These are phyloP conservation scores for Cassiopea xamachana DNA, from an alignment of 30 jellyfish, hydroid and myxozoan species.

Conservation along the genomic window DNA sequence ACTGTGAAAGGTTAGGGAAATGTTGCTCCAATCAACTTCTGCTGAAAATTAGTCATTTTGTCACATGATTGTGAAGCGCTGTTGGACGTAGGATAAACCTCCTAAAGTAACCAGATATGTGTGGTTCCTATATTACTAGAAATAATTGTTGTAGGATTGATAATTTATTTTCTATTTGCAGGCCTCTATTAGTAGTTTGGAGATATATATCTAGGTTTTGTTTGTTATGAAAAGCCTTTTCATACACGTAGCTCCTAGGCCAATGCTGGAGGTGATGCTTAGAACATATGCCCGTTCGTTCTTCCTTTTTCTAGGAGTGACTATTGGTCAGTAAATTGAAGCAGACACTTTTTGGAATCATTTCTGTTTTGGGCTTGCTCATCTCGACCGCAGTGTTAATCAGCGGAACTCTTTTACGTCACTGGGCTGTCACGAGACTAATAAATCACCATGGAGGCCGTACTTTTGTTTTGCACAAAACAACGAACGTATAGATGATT, in stretches of 20 bases:
- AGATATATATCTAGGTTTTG: not conserved
- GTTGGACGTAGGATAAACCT: not conserved
- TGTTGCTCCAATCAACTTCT: too few species aligned
- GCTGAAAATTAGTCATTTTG: too few species aligned
- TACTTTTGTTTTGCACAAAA: not conserved
- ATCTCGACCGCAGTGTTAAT: not conserved
- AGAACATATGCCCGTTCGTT: too few species aligned
- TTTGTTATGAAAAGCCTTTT: not conserved
- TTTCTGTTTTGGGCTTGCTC: not conserved
- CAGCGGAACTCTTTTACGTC: constrained; percentile 5
- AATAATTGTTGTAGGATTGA: not conserved
- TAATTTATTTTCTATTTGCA: not conserved
- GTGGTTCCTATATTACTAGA: not conserved
- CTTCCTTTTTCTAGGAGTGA: too few species aligned
- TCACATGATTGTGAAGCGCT: not conserved
- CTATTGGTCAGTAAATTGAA: not conserved
- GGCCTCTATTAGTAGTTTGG: not conserved
- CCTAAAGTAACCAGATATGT: too few species aligned
- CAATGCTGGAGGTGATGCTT: too few species aligned
- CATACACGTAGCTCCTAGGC: too few species aligned
- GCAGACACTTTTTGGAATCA: not conserved
- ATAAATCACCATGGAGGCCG: not conserved
- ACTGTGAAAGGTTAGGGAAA: too few species aligned
- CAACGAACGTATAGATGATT: not conserved
- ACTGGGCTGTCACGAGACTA: constrained; percentile 1